These are phyloP conservation scores for Norana najaformis DNA, from an alignment of 2,888 invertebrate species.

Conservation along the genomic window DNA sequence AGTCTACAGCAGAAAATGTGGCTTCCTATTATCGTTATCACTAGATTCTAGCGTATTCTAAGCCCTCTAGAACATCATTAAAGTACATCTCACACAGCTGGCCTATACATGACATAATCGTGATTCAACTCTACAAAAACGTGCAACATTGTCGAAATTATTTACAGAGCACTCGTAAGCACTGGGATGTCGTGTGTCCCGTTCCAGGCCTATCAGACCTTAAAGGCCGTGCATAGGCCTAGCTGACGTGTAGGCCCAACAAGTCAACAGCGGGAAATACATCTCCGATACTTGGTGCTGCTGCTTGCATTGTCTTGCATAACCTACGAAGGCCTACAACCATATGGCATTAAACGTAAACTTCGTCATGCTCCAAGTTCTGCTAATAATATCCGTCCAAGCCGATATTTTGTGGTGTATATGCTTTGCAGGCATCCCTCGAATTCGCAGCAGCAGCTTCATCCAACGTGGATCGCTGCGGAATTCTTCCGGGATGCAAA, in stretches of 20 bases:
- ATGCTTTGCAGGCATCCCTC: neutral
- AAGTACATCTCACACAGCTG: neutral
- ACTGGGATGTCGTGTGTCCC: neutral
- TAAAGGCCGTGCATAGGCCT: neutral
- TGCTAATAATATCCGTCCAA: neutral
- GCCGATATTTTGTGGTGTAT: neutral
- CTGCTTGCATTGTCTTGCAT: neutral
- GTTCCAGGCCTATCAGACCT: neutral
- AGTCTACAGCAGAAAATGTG: neutral
- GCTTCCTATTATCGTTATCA: neutral
- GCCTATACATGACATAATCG: neutral
- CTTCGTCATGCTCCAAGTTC: neutral
- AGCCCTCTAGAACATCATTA: neutral
- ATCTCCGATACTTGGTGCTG: neutral
- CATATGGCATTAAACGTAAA: neutral
- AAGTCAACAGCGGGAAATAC: neutral
- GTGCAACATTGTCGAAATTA: neutral
- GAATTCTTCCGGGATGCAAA: neutral
- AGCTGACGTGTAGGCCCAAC: neutral
- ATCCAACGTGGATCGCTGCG: neutral
- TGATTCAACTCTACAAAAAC: neutral
- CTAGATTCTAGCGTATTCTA: neutral
- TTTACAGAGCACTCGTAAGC: slow-evolving; percentile 3
- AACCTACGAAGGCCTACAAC: neutral
- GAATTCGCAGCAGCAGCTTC: neutral